Base-by-base conservation (phyloP, 2,113 vertebrate species). In the Sceloporus tristichus region DNA sequence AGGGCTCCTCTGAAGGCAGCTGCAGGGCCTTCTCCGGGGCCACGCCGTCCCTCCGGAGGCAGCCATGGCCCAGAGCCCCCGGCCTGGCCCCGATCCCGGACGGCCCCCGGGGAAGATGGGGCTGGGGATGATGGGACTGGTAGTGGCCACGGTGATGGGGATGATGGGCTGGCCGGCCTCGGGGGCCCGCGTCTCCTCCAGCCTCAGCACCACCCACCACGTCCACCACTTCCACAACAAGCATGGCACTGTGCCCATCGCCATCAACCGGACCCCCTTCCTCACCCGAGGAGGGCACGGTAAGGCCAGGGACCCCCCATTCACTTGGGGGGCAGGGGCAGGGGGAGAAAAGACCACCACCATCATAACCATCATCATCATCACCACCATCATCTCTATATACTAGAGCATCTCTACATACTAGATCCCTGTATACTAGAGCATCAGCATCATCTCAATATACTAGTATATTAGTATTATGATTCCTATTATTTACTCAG, bases 211-310 rank as follows among this genome's bases (percentile, higher is more conserved):
- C 92, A 98, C 98, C n/a, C 98, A 98, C 96, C 98, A 98, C 92
- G 98, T 98, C 94, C 98, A 98, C 95, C 98, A 99, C 97, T 99
- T 99, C 96, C 98, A 99, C 96, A 98, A 97, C 95, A 98, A 98
- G 95, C 98, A 98, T 91, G 98, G 98, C 93, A 98, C 98, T 0
- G 98, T 98, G 93, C 98, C 98, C 78, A 98, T 99, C 94, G 98
- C 98, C 95, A 99, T 99, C 97, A 98, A 99, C 98, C 97, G 98
- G 96, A 98, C 98, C 97, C 98, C 98, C 93, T 98, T 99, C 95
- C 98, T 98, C 93, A 98, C 98, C 87, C 97, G 98, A 94, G 98
- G 98, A 89, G 98, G 98, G 90, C 98, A 98, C 94, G 98, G 98
- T 99, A 97, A 98, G 98, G 96, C 21, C 2, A 19, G 0, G 59